These are phyloP conservation scores for Thamnophis sirtalis DNA, from an alignment of 2,113 vertebrate genomes.

Conservation along the genomic window DNA sequence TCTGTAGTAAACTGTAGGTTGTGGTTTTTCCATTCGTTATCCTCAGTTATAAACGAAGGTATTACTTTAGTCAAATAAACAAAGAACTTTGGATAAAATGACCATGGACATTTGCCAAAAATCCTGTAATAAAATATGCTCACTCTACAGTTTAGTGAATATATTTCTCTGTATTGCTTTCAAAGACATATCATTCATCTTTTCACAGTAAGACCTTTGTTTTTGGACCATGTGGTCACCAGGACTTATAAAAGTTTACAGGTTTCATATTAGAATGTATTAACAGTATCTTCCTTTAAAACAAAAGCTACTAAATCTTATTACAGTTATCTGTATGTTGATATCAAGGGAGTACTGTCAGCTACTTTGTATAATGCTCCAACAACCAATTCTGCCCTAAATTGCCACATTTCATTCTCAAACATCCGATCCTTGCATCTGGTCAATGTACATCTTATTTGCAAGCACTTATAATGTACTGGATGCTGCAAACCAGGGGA, in stretches of 20 bases:
- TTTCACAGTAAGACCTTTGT: not conserved
- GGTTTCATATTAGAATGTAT: not conserved
- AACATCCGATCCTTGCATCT: constrained; percentile 11
- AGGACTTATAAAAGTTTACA: not conserved
- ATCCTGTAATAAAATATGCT: not conserved
- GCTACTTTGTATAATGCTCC: constrained; percentile 9
- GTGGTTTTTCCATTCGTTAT: not conserved
- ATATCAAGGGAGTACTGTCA: constrained; percentile 4
- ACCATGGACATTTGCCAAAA: not conserved
- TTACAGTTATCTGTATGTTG: not conserved
- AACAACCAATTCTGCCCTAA: not conserved
- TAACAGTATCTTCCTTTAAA: not conserved
- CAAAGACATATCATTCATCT: not conserved
- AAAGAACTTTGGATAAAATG: constrained; percentile 23
- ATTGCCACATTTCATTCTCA: constrained; percentile 18
- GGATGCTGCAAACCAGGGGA: constrained; percentile 17
- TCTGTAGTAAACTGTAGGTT: constrained; percentile 16
- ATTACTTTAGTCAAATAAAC: constrained; percentile 14
- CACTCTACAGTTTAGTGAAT: constrained; percentile 27
- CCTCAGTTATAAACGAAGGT: not conserved
- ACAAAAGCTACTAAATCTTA: not conserved
- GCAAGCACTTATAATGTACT: constrained; percentile 3
- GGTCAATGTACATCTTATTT: constrained; percentile 2
- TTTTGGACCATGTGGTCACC: not conserved
- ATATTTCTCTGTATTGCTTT: constrained; percentile 12